These are phyloP conservation scores for Entomyzon cyanotis DNA, from an alignment of 2,113 vertebrate species.

Conservation along the genomic window DNA sequence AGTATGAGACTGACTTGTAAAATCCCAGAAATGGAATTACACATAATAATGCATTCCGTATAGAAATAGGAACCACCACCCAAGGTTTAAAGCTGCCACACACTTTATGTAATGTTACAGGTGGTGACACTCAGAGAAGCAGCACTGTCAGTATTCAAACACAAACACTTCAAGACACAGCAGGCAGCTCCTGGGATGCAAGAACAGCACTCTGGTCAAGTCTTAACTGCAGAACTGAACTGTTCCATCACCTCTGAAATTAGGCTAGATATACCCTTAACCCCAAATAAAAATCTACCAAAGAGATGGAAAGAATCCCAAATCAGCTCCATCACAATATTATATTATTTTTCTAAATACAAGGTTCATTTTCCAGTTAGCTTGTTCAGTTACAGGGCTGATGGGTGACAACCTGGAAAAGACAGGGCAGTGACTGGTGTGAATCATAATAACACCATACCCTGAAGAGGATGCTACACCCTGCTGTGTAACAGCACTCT, in stretches of 20 bases:
- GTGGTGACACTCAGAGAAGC: neutral
- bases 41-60: fast-evolving
- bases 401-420: neutral
- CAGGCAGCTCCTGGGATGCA: neutral
- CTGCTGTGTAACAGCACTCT: neutral
- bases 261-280: neutral
- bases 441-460: neutral
- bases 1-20: neutral
- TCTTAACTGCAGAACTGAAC: neutral
- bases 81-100: neutral
- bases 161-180: neutral
- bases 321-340: neutral
- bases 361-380: neutral
- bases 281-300: neutral
- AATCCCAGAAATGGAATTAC: neutral
- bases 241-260: neutral
- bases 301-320: neutral
- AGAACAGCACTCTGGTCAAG: fast-evolving
- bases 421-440: neutral
- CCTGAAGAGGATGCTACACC: neutral
- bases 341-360: neutral
- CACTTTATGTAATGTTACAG: neutral
- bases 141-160: neutral
- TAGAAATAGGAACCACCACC: neutral
- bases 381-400: neutral